Evolutionary conservation across 2,113 vertebrate genomes (phyloP).

Genomic region (Xiphias gladius): DNA sequence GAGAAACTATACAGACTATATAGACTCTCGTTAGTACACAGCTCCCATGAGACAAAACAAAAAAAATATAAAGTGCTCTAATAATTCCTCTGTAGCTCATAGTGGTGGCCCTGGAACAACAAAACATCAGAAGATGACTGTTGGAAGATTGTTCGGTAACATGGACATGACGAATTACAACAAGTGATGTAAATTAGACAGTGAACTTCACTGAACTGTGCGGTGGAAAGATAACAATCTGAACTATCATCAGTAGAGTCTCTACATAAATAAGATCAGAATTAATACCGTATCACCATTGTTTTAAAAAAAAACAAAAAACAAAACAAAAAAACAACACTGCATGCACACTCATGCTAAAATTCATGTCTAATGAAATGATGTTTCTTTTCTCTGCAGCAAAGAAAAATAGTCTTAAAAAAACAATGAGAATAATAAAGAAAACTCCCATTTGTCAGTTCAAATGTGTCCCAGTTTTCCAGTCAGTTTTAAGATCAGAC

Average conservation of each 20-base stretch:
- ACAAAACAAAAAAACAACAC: not conserved
- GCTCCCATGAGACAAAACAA: slow-evolving; percentile 1
- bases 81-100: slow-evolving; percentile 16
- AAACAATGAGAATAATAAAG: not conserved
- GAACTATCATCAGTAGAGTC: not conserved
- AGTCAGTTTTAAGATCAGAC: not conserved
- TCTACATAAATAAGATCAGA: slow-evolving; percentile 33
- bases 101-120: not conserved
- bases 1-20: not conserved
- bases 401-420: not conserved
- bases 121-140: not conserved
- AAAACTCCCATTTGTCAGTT: not conserved
- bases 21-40: slow-evolving; percentile 19
- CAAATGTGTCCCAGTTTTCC: slow-evolving; percentile 11
- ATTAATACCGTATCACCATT: not conserved
- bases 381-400: not conserved
- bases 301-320: too few species aligned
- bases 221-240: not conserved
- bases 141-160: slow-evolving; percentile 1
- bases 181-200: not conserved
- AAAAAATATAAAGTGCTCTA: slow-evolving; percentile 65
- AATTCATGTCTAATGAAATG: slow-evolving; percentile 9
- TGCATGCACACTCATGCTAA: slow-evolving; percentile 30
- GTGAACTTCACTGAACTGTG: not conserved
- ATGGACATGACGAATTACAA: not conserved